Percentiles rank a stretch among this genome's conserved stretches.
phyloP scores from a whole-genome alignment of 2,113 vertebrate species.

The Oncorhynchus gorbuscha region DNA sequence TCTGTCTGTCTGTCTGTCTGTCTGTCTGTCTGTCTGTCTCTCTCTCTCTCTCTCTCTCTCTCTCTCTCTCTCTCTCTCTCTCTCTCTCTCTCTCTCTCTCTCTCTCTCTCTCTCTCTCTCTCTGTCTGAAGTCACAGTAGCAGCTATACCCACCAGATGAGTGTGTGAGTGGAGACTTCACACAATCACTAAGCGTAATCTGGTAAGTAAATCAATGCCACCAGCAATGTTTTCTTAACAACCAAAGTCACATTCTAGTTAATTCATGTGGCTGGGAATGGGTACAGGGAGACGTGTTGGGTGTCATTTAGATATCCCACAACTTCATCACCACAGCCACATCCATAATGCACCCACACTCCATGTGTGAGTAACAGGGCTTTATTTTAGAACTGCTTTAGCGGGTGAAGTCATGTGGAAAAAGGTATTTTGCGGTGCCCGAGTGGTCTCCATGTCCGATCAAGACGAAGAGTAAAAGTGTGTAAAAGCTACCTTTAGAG shows the following conservation, averaged over 20 bases:
- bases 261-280: constrained; percentile 57
- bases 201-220: constrained; percentile 44
- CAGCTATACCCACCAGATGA: neutral
- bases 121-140: too few relatives aligned
- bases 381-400: constrained; percentile 71
- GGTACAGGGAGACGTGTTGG: constrained; percentile 54
- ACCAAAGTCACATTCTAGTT: constrained; percentile 58
- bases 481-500: constrained; percentile 85
- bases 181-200: constrained; percentile 44
- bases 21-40: too few relatives aligned
- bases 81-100: too few relatives aligned
- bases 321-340: constrained; percentile 59
- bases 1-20: too few relatives aligned
- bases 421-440: constrained; percentile 66
- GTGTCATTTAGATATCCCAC: constrained; percentile 71
- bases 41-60: too few relatives aligned
- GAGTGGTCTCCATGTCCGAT: constrained; percentile 64
- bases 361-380: constrained; percentile 67
- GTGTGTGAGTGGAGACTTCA: constrained; percentile 6
- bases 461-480: constrained; percentile 84
- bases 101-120: fast-evolving
- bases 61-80: too few relatives aligned
- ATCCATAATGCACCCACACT: constrained; percentile 72
- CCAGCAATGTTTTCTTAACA: constrained; percentile 68
- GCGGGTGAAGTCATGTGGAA: constrained; percentile 76